These are phyloP conservation scores for Agrilus planipennis DNA, from an alignment of 1,140 invertebrate genomes.

Conservation along the genomic window DNA sequence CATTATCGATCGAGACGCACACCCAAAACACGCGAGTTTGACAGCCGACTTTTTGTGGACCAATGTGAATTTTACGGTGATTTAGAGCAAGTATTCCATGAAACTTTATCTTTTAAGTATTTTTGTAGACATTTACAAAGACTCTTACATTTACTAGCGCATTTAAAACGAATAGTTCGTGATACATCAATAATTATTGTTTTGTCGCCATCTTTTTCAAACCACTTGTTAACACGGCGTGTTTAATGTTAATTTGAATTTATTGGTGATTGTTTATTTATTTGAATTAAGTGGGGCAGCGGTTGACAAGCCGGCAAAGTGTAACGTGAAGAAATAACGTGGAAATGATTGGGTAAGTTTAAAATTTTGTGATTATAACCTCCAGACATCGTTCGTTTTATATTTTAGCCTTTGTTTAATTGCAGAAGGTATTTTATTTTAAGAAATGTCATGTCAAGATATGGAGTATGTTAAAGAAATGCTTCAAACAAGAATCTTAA, in stretches of 20 bases:
- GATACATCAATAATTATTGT: conserved; percentile 11
- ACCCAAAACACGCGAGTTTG: conserved; percentile 15
- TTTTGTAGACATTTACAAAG: conserved; percentile 14
- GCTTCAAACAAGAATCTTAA: too few species aligned
- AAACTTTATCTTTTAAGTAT: conserved; percentile 15
- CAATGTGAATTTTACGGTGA: conserved; percentile 11
- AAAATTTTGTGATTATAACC: too few species aligned
- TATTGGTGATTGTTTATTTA: conserved; percentile 1
- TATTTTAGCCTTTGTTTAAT: too few species aligned
- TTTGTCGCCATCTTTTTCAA: conserved; percentile 15
- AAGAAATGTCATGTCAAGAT: too few species aligned
- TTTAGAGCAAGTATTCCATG: conserved; percentile 12
- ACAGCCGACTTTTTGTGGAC: conserved; percentile 19
- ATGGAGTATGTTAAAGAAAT: too few species aligned
- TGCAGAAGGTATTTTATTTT: too few species aligned
- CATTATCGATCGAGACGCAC: conserved; percentile 11
- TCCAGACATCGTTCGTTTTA: too few species aligned
- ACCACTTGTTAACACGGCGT: conserved; percentile 20
- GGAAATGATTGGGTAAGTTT: conserved; percentile 10
- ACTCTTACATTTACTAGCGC: conserved; percentile 8
- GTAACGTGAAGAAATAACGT: too few species aligned
- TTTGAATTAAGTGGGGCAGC: background rate
- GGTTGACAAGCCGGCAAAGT: too few species aligned
- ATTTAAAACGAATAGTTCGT: conserved; percentile 7
- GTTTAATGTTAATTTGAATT: conserved; percentile 15